Conservation (phyloP, 2,797 vertebrate genomes). For the Sebastes vulpes region DNA sequence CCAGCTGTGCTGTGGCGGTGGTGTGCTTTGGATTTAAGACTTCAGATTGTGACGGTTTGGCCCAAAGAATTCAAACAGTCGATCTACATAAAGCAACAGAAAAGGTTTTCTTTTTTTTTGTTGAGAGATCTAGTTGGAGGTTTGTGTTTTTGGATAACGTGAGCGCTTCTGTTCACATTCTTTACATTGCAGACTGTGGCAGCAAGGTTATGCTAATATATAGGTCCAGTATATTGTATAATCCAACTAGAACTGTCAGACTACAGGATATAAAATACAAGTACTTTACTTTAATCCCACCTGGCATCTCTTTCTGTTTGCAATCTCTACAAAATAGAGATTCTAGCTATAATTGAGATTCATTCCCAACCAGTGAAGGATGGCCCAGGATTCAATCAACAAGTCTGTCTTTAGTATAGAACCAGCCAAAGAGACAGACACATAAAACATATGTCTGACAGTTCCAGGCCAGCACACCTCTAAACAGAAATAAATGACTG, state of each 20-base stretch:
- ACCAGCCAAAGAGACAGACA: neutral
- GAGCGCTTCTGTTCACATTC: neutral
- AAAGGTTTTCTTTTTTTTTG: neutral
- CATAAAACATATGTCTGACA: neutral
- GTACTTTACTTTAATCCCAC: neutral
- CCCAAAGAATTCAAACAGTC: neutral
- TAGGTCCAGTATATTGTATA: neutral
- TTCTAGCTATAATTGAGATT: neutral
- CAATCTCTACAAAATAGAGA: neutral
- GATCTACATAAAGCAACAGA: neutral
- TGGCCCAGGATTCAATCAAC: neutral
- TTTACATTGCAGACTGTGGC: neutral
- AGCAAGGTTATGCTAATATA: neutral
- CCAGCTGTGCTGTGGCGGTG: neutral
- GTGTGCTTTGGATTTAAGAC: neutral
- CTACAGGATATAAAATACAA: neutral
- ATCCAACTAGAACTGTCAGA: neutral
- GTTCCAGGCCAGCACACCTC: slow-evolving; percentile 2
- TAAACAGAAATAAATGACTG: slow-evolving; percentile 3
- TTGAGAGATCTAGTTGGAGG: neutral
- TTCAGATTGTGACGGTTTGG: neutral
- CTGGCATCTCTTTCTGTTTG: neutral
- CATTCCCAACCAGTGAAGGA: neutral
- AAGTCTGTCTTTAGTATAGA: neutral
- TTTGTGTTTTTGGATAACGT: neutral